These are phyloP conservation scores for Champsocephalus esox DNA, from an alignment of 2,797 vertebrate species.

Conservation along the genomic window DNA sequence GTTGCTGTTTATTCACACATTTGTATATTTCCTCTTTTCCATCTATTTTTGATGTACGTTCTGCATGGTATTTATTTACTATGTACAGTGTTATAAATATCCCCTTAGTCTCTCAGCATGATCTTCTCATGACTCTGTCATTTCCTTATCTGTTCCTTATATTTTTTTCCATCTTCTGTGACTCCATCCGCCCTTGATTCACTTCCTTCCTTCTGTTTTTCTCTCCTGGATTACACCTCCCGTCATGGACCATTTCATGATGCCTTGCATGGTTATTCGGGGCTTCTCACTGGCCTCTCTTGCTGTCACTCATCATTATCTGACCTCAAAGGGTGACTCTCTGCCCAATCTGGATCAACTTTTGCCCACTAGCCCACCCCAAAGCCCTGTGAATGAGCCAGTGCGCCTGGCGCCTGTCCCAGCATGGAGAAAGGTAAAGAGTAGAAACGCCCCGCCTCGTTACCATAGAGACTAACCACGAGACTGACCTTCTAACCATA, in stretches of 20 bases:
- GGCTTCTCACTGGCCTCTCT: conserved; percentile 48
- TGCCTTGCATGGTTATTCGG: conserved; percentile 69
- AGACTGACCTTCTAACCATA: conserved; percentile 46
- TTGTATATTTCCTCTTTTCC: not conserved
- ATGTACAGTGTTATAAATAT: conserved; percentile 18
- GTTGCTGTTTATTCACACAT: not conserved
- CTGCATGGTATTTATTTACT: conserved; percentile 15
- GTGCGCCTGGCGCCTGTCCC: conserved; percentile 86
- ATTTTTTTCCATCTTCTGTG: conserved; percentile 40
- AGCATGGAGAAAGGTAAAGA: conserved; percentile 98
- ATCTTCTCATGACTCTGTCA: conserved; percentile 25
- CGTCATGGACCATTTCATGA: conserved; percentile 64
- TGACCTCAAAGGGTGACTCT: conserved; percentile 78
- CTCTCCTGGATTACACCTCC: conserved; percentile 45
- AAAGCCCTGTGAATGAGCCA: conserved; percentile 84
- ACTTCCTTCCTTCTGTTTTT: conserved; percentile 58
- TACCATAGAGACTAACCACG: conserved; percentile 53
- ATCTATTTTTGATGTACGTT: conserved; percentile 14
- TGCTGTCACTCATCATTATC: conserved; percentile 49
- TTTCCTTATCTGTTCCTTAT: conserved; percentile 36
- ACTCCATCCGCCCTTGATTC: conserved; percentile 51
- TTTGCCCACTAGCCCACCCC: conserved; percentile 82
- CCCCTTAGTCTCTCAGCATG: conserved; percentile 23
- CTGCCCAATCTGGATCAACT: conserved; percentile 90
- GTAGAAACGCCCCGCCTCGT: conserved; percentile 5